These are phyloP conservation scores for Helicoverpa armigera DNA, from an alignment of 1,140 invertebrate species.

Conservation along the genomic window DNA sequence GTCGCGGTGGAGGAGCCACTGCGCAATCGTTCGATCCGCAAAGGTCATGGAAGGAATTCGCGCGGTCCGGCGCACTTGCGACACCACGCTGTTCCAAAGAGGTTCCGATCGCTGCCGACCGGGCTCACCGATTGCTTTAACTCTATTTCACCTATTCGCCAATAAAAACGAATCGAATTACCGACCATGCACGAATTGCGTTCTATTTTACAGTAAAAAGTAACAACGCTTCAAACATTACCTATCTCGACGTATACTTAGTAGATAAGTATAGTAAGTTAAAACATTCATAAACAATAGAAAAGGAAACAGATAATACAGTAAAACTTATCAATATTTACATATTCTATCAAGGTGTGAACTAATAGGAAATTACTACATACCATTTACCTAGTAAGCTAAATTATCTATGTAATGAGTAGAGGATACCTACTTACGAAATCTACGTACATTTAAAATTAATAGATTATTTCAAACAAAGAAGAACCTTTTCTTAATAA, in stretches of 20 bases:
- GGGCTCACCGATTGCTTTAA: slow-evolving; percentile 67
- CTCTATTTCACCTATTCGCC: slow-evolving; percentile 45
- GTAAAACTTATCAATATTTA: slow-evolving; percentile 61
- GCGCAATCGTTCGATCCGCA: slow-evolving; percentile 83
- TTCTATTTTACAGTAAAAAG: slow-evolving; percentile 18
- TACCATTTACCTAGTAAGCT: background rate
- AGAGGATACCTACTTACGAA: too few relatives aligned
- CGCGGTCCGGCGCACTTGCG: slow-evolving; percentile 81
- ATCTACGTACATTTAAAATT: too few relatives aligned
- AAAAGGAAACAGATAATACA: slow-evolving; percentile 65
- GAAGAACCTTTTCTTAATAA: too few relatives aligned
- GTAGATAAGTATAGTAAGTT: background rate
- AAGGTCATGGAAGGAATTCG: slow-evolving; percentile 85
- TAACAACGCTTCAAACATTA: background rate
- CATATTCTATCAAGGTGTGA: slow-evolving; percentile 55
- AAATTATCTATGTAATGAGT: background rate
- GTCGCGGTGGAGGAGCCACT: slow-evolving; percentile 77
- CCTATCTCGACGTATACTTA: background rate
- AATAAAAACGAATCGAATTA: slow-evolving; percentile 19
- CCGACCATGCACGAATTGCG: slow-evolving; percentile 18
- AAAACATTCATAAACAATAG: slow-evolving; percentile 55
- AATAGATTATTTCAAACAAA: too few relatives aligned
- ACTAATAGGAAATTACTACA: slow-evolving; percentile 51
- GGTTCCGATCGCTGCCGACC: slow-evolving; percentile 66
- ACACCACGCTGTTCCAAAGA: slow-evolving; percentile 71